These are phyloP conservation scores for Pantala flavescens DNA, from an alignment of 1,140 invertebrate genomes.

Conservation along the genomic window DNA sequence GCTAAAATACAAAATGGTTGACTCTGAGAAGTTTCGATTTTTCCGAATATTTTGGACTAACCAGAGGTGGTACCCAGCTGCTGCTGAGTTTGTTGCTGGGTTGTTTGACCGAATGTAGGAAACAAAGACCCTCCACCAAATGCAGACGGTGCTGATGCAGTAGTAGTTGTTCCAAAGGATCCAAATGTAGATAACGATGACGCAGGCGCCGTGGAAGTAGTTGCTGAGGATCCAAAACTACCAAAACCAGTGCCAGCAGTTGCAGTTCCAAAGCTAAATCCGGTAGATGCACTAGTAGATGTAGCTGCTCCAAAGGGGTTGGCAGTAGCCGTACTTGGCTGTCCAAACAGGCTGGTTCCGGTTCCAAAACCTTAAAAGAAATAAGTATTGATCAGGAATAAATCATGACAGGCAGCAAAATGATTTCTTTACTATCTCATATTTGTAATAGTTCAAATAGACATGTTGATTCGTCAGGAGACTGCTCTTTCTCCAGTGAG, in stretches of 20 bases:
- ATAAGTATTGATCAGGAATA: not conserved
- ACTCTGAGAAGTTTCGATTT: no score
- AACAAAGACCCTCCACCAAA: constrained; percentile 23
- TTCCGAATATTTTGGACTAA: not conserved
- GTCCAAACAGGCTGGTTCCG: constrained; percentile 24
- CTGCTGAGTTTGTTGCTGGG: constrained; percentile 10
- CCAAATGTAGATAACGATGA: constrained; percentile 22
- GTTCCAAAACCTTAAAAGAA: constrained; percentile 33
- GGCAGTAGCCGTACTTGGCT: not conserved
- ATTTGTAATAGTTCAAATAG: no score
- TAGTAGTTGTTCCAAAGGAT: constrained; percentile 20
- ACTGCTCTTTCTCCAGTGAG: no score
- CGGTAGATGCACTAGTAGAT: constrained; percentile 28
- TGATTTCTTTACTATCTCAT: no score
- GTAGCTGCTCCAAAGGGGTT: constrained; percentile 15
- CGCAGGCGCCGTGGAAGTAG: constrained; percentile 31
- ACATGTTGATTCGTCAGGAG: no score
- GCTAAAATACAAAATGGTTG: no score
- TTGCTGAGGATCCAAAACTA: constrained; percentile 43
- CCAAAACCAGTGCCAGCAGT: constrained; percentile 41
- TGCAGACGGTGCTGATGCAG: constrained; percentile 19
- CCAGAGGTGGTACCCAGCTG: not conserved
- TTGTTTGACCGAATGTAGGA: constrained; percentile 11
- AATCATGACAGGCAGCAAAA: not conserved
- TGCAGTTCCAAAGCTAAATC: constrained; percentile 36